Conservation (phyloP, 2,797 vertebrate genomes). For the Anisognathus igniventris region DNA sequence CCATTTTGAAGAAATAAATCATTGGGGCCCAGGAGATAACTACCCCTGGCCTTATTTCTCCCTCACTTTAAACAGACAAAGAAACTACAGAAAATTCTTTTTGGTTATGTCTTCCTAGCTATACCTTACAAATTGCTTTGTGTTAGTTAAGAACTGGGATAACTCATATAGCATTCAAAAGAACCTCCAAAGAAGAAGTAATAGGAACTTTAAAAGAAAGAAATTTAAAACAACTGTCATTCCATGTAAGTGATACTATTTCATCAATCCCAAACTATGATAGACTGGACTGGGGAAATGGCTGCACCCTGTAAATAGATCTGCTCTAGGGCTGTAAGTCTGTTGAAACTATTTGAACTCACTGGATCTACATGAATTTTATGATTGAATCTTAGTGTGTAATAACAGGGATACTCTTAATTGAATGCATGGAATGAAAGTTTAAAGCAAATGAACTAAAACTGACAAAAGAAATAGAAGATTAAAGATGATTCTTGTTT, state of each 20-base stretch:
- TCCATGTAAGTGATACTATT: not conserved
- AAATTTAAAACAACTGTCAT: not conserved
- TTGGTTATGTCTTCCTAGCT: not conserved
- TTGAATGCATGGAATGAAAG: not conserved
- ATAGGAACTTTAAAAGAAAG: not conserved
- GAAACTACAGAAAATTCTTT: not conserved
- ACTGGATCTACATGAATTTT: not conserved
- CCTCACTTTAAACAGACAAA: not conserved
- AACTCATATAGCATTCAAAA: not conserved
- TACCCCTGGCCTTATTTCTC: not conserved
- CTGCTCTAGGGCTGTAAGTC: not conserved
- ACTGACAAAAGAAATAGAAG: not conserved
- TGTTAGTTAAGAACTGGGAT: not conserved
- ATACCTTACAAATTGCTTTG: not conserved
- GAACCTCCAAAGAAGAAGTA: not conserved
- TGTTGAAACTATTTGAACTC: not conserved
- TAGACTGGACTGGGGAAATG: not conserved
- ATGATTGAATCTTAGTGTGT: not conserved
- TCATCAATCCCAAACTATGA: not conserved
- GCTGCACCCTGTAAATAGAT: not conserved
- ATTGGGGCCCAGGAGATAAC: not conserved
- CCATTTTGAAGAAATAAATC: not conserved
- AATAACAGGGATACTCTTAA: not conserved
- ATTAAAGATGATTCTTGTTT: not conserved
- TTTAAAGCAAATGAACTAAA: not conserved